Evolutionary conservation across 2,797 vertebrate genomes (phyloP).

Genomic region (Diplodus sargus): DNA sequence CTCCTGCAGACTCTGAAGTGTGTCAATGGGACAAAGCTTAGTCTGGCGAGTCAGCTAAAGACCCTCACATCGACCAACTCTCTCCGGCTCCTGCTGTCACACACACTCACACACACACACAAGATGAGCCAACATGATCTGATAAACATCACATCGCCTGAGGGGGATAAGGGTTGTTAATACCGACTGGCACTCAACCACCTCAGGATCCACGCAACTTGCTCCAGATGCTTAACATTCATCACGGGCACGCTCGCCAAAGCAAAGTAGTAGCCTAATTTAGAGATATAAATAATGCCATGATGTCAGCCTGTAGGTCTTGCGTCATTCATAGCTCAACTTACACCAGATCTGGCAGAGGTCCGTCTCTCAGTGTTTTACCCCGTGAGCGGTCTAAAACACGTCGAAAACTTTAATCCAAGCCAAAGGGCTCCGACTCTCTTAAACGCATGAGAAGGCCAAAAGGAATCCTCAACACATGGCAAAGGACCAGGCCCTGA

Average conservation of each 20-base stretch:
- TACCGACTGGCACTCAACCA: conserved; percentile 39
- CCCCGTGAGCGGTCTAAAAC: neutral
- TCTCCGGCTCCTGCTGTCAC: conserved; percentile 14
- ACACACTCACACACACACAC: conserved; percentile 3
- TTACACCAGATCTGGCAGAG: conserved; percentile 31
- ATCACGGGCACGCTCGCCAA: conserved; percentile 10
- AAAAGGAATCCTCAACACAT: conserved; percentile 25
- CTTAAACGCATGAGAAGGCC: conserved; percentile 9
- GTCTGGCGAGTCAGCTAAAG: conserved; percentile 46
- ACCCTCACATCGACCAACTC: conserved; percentile 20
- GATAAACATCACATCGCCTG: conserved; percentile 57
- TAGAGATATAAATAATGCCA: conserved; percentile 47
- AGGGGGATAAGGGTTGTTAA: conserved; percentile 60
- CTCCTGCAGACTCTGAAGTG: conserved; percentile 67
- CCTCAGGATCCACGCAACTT: conserved; percentile 17
- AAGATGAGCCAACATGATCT: conserved; percentile 48
- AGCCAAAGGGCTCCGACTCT: neutral
- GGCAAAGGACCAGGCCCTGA: conserved; percentile 31
- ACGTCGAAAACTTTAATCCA: conserved; percentile 23
- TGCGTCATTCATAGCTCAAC: conserved; percentile 35
- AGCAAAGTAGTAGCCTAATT: conserved; percentile 53
- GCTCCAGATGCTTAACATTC: conserved; percentile 41
- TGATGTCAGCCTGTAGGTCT: conserved; percentile 50
- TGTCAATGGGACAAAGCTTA: conserved; percentile 73
- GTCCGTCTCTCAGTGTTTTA: conserved; percentile 15